Conservation (phyloP, 2,888 invertebrate species). For the Meganola albula region DNA sequence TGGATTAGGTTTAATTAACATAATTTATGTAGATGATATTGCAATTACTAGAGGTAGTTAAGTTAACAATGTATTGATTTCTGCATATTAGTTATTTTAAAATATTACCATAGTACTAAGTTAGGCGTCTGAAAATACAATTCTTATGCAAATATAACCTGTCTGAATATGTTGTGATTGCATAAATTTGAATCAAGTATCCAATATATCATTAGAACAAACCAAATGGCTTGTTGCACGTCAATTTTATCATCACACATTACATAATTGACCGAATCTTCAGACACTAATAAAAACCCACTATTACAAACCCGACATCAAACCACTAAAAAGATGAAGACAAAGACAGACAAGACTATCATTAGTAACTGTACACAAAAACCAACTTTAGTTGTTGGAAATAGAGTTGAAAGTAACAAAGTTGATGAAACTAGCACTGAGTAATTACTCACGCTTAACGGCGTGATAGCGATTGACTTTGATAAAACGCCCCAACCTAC, state of each 20-base stretch:
- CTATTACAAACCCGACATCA: conserved; percentile 21
- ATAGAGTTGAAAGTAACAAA: conserved; percentile 21
- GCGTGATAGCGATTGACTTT: conserved; percentile 74
- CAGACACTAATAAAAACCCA: conserved; percentile 21
- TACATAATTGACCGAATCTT: conserved; percentile 12
- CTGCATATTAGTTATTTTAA: too few relatives aligned
- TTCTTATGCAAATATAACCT: background rate
- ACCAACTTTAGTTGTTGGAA: conserved; percentile 8
- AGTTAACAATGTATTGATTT: too few relatives aligned
- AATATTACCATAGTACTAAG: too few relatives aligned
- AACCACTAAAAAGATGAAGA: conserved; percentile 31
- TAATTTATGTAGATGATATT: conserved; percentile 12
- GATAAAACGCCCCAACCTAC: conserved; percentile 76
- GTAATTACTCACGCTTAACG: conserved; percentile 68
- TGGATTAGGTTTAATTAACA: conserved; percentile 23
- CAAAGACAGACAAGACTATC: conserved; percentile 29
- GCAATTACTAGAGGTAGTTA: too few relatives aligned
- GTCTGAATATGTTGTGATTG: background rate
- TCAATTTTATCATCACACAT: conserved; percentile 1
- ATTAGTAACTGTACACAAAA: conserved; percentile 4
- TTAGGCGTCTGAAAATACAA: background rate
- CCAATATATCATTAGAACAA: background rate
- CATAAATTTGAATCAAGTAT: background rate
- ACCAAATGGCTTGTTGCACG: background rate
- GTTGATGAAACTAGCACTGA: conserved; percentile 27